Base-by-base conservation (phyloP, 30 jellyfish, hydroid and myxozoan species). In the Rhopilema esculentum region DNA sequence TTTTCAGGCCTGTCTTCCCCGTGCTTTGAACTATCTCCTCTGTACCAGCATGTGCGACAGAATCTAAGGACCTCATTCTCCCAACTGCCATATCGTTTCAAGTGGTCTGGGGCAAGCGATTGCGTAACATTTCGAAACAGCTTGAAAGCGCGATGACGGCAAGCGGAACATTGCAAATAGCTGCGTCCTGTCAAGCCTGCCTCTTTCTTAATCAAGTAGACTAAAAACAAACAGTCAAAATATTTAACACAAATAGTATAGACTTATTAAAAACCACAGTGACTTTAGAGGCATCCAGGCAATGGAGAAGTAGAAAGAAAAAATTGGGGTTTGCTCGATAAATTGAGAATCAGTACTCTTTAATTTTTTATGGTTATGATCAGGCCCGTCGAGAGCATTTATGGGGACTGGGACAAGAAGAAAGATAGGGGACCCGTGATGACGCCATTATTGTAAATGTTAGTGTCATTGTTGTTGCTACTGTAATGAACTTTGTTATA, bases 21-120 rank as follows among this genome's bases (percentile, higher is more conserved):
- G 25, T 63, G 82, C 62, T 74, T 61, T 25, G 12, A 28, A 20
- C 64, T 24, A 7, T 22, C n/a, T 29, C 18, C 65, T 16, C 72
- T 72, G 52, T 72, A 75, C 95, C 95, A 86, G 32, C 95, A 86
- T 15, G 75, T 61, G 51, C 89, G 89, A 86, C 95, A 86, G 67
- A 86, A 75, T 49, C 69, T 40, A 19, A 86, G 62, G 18, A 74
- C 52, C 15, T 86, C 95, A 48, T 50, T 61, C 40, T 75, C 84
- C 4, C 89, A 75, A 65, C 23, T 27, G 24, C 84, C 89, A 49
- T 28, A 63, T 17, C 71, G 64, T 77, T 86, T 75, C 80, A 82
- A 86, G 49, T 86, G 95, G 26, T 66, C 85, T 0, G 95, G 95
- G 19, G 78, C 89, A 0, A 49, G 29, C 7, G 84, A 33, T 26